phyloP scores from a whole-genome alignment of 2,113 vertebrate species.

The Ascaphus truei region DNA sequence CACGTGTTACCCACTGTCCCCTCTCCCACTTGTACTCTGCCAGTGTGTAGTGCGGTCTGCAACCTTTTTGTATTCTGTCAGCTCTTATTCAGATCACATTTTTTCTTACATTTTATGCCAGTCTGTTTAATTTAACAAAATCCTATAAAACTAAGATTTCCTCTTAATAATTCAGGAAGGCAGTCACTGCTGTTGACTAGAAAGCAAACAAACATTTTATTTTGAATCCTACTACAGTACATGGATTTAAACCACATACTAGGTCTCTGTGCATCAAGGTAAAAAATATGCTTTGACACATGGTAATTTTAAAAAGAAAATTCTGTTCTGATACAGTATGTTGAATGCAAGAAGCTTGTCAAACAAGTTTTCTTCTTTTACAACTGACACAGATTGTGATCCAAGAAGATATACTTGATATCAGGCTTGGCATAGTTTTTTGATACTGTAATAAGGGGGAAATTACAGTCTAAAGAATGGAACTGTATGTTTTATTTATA shows the following conservation, averaged over 20 bases:
- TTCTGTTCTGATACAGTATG: conserved; percentile 2
- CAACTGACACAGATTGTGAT: not conserved
- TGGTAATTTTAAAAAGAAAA: conserved; percentile 8
- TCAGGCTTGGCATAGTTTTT: conserved; percentile 5
- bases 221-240: conserved; percentile 4
- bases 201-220: not conserved
- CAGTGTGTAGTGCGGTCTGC: no score
- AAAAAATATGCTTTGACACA: no score
- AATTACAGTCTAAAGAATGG: not conserved
- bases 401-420: not conserved
- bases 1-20: no score
- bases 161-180: conserved; percentile 22
- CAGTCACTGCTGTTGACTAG: not conserved
- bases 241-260: not conserved
- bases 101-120: not conserved
- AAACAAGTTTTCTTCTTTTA: not conserved
- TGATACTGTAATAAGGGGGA: not conserved
- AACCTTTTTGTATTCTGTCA: no score
- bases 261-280: conserved; percentile 12
- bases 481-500: no score
- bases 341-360: not conserved
- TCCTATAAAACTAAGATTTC: conserved; percentile 10
- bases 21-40: no score
- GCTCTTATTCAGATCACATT: not conserved
- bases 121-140: conserved; percentile 9